Evolutionary conservation across 2,888 invertebrate species (phyloP).

Genomic region (Lissocephala sabroskyi): DNA sequence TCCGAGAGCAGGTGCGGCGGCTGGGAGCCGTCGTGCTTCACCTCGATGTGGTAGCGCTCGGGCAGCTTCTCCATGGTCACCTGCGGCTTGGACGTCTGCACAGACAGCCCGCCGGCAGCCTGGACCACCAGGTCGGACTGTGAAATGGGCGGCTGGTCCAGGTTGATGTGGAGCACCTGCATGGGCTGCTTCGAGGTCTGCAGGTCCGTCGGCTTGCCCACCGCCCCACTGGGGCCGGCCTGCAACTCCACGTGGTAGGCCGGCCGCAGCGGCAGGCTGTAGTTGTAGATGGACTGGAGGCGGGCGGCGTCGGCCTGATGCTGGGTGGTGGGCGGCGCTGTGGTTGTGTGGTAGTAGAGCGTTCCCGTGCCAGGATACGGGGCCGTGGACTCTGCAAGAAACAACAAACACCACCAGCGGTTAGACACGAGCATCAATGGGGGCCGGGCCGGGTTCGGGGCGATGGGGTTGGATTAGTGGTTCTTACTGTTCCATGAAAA

Average conservation of each 20-base stretch:
- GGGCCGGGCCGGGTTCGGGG: too few species aligned
- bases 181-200: slow-evolving; percentile 63
- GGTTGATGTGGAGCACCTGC: slow-evolving; percentile 70
- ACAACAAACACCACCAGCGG: too few species aligned
- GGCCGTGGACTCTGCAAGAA: slow-evolving; percentile 72
- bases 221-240: slow-evolving; percentile 46
- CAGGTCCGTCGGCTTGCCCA: slow-evolving; percentile 58
- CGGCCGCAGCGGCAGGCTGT: slow-evolving; percentile 68
- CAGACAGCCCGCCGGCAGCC: slow-evolving; percentile 32
- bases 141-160: slow-evolving; percentile 68
- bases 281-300: slow-evolving; percentile 67
- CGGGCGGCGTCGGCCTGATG: slow-evolving; percentile 65
- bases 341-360: slow-evolving; percentile 74
- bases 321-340: slow-evolving; percentile 71
- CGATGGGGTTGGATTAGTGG: too few species aligned
- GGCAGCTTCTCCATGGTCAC: slow-evolving; percentile 71
- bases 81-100: slow-evolving; percentile 66
- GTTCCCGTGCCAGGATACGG: slow-evolving; percentile 74
- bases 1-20: slow-evolving; percentile 66
- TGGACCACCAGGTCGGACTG: slow-evolving; percentile 55
- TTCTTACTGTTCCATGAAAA: slow-evolving; percentile 89
- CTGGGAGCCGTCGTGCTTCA: slow-evolving; percentile 66
- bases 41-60: slow-evolving; percentile 70
- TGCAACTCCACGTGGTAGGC: slow-evolving; percentile 70
- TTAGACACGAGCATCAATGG: too few species aligned